Percentiles rank a stretch among this genome's conserved stretches.
Evolutionary conservation across 2,113 vertebrate species (phyloP).

Genomic region (Gobiocypris rarus): DNA sequence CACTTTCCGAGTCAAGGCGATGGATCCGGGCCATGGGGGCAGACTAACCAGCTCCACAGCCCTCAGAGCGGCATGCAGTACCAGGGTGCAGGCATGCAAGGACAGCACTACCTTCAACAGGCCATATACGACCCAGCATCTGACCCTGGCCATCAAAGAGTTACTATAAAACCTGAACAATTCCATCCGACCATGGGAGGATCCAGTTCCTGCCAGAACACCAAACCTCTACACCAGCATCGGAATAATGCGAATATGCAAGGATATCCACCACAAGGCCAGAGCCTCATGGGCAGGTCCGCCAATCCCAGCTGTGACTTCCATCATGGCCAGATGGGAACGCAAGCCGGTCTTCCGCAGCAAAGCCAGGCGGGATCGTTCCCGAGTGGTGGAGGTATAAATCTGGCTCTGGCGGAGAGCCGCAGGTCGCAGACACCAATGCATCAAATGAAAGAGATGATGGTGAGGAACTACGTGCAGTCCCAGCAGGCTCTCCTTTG

Average conservation of each 20-base stretch:
- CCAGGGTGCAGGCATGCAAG: slow-evolving; percentile 65
- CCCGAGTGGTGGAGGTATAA: slow-evolving; percentile 66
- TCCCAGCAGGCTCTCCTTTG: slow-evolving; percentile 94
- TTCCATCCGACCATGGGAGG: slow-evolving; percentile 77
- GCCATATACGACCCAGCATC: slow-evolving; percentile 64
- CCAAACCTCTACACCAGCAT: slow-evolving; percentile 71
- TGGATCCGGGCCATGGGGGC: slow-evolving; percentile 70
- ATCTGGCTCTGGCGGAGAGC: slow-evolving; percentile 63
- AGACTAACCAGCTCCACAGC: slow-evolving; percentile 67
- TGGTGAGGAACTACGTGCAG: slow-evolving; percentile 92
- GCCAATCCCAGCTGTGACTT: slow-evolving; percentile 72
- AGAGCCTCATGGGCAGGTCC: slow-evolving; percentile 66
- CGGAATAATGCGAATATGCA: slow-evolving; percentile 66
- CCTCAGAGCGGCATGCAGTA: slow-evolving; percentile 69
- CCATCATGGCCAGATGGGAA: slow-evolving; percentile 61
- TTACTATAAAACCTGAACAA: slow-evolving; percentile 89
- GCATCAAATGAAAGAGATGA: slow-evolving; percentile 90
- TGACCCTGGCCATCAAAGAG: slow-evolving; percentile 68
- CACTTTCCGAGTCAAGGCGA: slow-evolving; percentile 70
- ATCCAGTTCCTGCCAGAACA: slow-evolving; percentile 79
- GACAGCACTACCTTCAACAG: slow-evolving; percentile 70
- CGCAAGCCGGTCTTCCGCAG: slow-evolving; percentile 56
- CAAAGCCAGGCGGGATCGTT: slow-evolving; percentile 65
- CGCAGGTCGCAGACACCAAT: slow-evolving; percentile 80
- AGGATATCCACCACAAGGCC: slow-evolving; percentile 62